Base-by-base conservation (phyloP, 1,140 invertebrate species). In the Drosophila sp. region DNA sequence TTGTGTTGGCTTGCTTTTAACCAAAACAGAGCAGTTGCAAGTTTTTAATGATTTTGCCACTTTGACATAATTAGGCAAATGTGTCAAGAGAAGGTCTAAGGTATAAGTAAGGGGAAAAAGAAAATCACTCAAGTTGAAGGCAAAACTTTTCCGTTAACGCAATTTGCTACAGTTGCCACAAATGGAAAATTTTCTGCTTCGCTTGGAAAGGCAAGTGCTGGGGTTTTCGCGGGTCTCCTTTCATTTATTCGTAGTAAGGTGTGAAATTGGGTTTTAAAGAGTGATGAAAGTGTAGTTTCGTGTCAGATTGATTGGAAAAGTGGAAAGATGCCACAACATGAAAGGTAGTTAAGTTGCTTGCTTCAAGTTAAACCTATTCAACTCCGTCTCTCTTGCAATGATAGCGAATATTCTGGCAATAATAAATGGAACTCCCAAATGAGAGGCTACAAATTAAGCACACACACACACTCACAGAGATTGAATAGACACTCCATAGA, bases 11-110 rank as follows among this genome's bases (percentile, higher is more conserved):
- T 61, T 78, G 66, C 63, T 58, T 74, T 81, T 76, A 87, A 87
- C 82, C 81, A 86, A 81, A 80, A 67, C 46, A 69, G 61, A 41
- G 65, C 36, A 25, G 38, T 27, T 53, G 78, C 72, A 87, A 87
- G 83, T 87, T 82, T 80, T 86, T 82, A 86, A 86, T 86, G 82
- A 86, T 79, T 80, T 63, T 79, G 80, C 80, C 76, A 73, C 80
- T 78, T 72, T 67, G 83, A 36, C 53, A 84, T 87, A 87, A 89
- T 87, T 87, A 87, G 82, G 83, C 58, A 82, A 89, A 79, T 82
- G 82, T 75, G 53, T 51, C 57, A 51, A 64, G 27, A 21, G 53
- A 54, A n/a, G 18, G 40, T 21, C 2, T 29, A 29, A 29, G 27
- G 7, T 29, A 5, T 29, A 29, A 13, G 8, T 34, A 45, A 27